Percentiles rank a stretch among this genome's conserved stretches.
These are phyloP conservation scores for Nestor notabilis DNA, from an alignment of 2,113 vertebrate genomes.

Conservation along the genomic window DNA sequence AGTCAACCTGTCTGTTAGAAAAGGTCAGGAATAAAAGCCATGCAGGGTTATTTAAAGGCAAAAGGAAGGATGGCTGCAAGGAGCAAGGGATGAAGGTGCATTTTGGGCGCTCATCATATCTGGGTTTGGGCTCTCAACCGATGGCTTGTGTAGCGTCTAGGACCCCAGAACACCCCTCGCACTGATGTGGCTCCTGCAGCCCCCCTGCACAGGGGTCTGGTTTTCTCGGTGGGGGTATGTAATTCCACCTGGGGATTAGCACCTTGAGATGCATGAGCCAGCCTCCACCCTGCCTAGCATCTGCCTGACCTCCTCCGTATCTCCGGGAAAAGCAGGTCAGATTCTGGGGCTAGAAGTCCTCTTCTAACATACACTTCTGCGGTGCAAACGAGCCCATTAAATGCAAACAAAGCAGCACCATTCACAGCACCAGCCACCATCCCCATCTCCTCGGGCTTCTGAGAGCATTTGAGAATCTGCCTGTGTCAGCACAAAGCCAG, in stretches of 20 bases:
- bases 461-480: neutral
- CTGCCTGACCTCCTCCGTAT: neutral
- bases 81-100: fast-evolving
- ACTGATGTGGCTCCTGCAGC: neutral
- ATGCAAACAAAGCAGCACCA: neutral
- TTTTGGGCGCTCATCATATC: neutral
- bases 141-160: neutral
- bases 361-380: neutral
- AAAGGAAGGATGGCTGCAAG: neutral
- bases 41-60: neutral
- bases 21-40: neutral
- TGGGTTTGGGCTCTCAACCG: neutral
- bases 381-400: neutral
- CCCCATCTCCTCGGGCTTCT: neutral
- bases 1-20: neutral
- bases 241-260: neutral
- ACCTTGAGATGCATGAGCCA: neutral
- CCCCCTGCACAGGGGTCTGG: neutral
- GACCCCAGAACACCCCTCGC: neutral
- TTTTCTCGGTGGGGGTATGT: neutral
- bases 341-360: neutral
- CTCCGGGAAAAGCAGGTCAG: neutral
- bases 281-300: neutral
- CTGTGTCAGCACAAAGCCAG: neutral
- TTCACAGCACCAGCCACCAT: neutral